Evolutionary conservation across 1,140 invertebrate genomes (phyloP), one percentile per base, ranked within the genome.

Genomic region (Drosophila mojavensis): DNA sequence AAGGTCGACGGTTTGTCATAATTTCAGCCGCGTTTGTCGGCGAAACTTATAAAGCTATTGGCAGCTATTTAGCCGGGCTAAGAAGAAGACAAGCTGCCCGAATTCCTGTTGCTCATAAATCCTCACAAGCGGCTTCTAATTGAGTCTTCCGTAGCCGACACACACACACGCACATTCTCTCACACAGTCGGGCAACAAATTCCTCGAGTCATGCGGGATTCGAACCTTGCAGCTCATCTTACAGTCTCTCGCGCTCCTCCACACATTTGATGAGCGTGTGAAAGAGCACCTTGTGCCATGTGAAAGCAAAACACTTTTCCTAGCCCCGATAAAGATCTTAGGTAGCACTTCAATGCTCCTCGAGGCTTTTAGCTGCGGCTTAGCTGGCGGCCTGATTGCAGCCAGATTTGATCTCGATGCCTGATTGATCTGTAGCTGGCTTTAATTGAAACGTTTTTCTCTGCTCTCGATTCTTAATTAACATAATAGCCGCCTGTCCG

Each of bases 81-180:
- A 43, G n/a, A 30, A 30, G 28, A 30, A 60, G 47, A 7, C 7
- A 10, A 83, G 80, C 36, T 39, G 73, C 77, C 81, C 80, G 81
- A 89, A 89, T 84, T 89, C 84, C 80, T 84, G 58, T 71, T 67
- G 84, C 74, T 79, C 84, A 83, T 89, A 89, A 89, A 89, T 89
- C 84, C 78, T 64, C 78, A 65, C 45, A 72, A 81, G 72, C 76
- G 83, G 56, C 80, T 74, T 81, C 84, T 89, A 89, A 89, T 89
- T 89, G 84, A 89, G 84, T 89, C 84, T 89, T 89, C 85, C 84
- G 84, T 54, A 71, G 64, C 62, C 64, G 53, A 68, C 54, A 71
- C 68, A 69, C 64, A 39, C 33, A 53, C 66, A 75, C 30, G 36
- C 10, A 11, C 65, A 75, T 20, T 26, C 10, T 15, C 45, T 3